Evolutionary conservation across 23 tunicate species (phyloP), one percentile per base, ranked within the genome.

Genomic region (Trididemnum nubilum): DNA sequence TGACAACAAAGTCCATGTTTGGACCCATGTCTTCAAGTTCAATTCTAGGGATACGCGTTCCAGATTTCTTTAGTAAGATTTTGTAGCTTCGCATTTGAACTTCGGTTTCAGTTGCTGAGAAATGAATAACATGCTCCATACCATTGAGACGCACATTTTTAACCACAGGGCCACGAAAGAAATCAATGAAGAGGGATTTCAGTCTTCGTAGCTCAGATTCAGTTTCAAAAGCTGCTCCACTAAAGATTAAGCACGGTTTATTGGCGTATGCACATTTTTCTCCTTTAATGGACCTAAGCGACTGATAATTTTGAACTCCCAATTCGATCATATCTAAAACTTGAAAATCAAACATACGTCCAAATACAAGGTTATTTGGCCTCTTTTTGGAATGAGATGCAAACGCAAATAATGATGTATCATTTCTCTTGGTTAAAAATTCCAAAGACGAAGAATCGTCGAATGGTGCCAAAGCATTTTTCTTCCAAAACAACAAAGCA

Each of bases 341-440:
- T 31, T 87, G 90, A 50, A 71, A 49, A 51, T 96, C 94, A 64
- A 35, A 91, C 29, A 83, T 86, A 25, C 97, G 78, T 54, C 96
- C 99, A 32, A 96, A 54, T 26, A 96, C 99, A 28, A 96, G 58
- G 59, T 96, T 96, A 69, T 96, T 81, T 1, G 97, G 99, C 32
- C 99, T 77, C 76, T 96, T 96, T 86, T 96, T 96, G 32, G 96
- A 91, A 73, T 96, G 94, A 1, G 94, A 87, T 19, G 94, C 99
- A 79, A 96, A 96, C 81, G 85, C 25, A 83, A 96, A 87, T 51
- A 96, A 52, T 0, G 97, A 87, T 1, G 97, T 66, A 51, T 96
- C 99, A 72, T 92, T 88, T 83, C 72, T 91, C 57, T 91, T 91
- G 7, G 94, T 82, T 30, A 96, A 77, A 82, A 96, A 96, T 51